A percentile compares a stretch with the other conserved stretches of the same genome.
Evolutionary conservation across 1,140 invertebrate genomes (phyloP).

Genomic region (Coptotermes formosanus): DNA sequence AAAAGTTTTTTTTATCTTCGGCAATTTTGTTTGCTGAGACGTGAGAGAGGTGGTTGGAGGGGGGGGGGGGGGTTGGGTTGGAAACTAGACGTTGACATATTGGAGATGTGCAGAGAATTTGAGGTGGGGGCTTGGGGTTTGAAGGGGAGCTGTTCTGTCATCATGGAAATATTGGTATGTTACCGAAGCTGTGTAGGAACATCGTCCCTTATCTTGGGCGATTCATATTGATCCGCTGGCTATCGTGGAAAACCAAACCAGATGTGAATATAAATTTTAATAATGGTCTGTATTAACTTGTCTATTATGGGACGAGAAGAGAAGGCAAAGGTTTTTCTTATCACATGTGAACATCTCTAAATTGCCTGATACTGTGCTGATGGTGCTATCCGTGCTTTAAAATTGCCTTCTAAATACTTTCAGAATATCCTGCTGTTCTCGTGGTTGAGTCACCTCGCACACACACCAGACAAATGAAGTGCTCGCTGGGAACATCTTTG

Average conservation of each 20-base stretch:
- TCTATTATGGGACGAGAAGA: background rate
- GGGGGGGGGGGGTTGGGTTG: background rate
- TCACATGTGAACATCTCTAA: background rate
- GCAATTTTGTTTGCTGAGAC: constrained; percentile 10
- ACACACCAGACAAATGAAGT: background rate
- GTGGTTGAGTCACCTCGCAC: background rate
- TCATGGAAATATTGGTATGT: constrained; percentile 12
- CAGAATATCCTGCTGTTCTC: no score
- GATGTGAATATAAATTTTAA: background rate
- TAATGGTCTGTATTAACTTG: background rate
- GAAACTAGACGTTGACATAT: constrained; percentile 19
- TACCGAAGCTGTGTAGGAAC: background rate
- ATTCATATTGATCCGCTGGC: background rate
- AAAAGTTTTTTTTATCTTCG: background rate
- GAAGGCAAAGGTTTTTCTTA: background rate
- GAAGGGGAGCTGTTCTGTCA: background rate
- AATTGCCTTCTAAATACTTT: no score
- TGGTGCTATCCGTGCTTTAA: background rate
- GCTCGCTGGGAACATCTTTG: background rate
- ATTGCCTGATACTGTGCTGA: background rate
- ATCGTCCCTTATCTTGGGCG: background rate
- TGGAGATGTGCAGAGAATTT: constrained; percentile 14
- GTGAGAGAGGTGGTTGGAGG: background rate
- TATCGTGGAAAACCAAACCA: background rate
- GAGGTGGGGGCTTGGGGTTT: background rate